A percentile compares a stretch with the other conserved stretches of the same genome.
phyloP scores from a whole-genome alignment of 2,888 invertebrate genomes.

The Leptinotarsa tumamoca region DNA sequence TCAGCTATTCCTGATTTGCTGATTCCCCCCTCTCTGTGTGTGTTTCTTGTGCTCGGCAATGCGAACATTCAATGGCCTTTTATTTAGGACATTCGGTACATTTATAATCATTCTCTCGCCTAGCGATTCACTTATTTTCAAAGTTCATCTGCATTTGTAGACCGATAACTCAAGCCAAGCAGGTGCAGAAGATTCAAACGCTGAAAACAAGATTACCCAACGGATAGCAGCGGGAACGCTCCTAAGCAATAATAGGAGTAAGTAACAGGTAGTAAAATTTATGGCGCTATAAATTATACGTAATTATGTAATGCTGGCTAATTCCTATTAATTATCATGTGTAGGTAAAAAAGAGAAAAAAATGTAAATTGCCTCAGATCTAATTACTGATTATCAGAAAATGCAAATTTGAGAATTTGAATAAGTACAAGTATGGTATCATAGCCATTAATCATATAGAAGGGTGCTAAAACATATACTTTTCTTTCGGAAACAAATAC shows the following conservation, averaged over 20 bases:
- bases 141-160: slow-evolving; percentile 14
- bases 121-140: slow-evolving; percentile 12
- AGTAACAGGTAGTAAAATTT: slow-evolving; percentile 47
- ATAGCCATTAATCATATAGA: neutral
- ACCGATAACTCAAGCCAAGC: slow-evolving; percentile 24
- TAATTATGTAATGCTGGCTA: slow-evolving; percentile 45
- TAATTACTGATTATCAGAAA: slow-evolving; percentile 40
- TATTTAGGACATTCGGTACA: neutral
- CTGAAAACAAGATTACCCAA: slow-evolving; percentile 28
- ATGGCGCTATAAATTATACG: slow-evolving; percentile 43
- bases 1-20: too few species aligned
- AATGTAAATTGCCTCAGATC: slow-evolving; percentile 41
- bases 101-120: neutral
- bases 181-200: slow-evolving; percentile 26
- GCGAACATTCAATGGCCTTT: too few species aligned
- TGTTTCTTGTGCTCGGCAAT: too few species aligned
- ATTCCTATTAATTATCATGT: slow-evolving; percentile 43
- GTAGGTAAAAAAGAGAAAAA: slow-evolving; percentile 39
- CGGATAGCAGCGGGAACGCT: slow-evolving; percentile 33
- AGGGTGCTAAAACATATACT: neutral
- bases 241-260: slow-evolving; percentile 42
- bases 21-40: too few species aligned
- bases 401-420: slow-evolving; percentile 39
- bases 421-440: slow-evolving; percentile 18
- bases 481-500: neutral